These are phyloP conservation scores for Latrodectus elegans DNA, from an alignment of 2,888 invertebrate species.

Conservation along the genomic window DNA sequence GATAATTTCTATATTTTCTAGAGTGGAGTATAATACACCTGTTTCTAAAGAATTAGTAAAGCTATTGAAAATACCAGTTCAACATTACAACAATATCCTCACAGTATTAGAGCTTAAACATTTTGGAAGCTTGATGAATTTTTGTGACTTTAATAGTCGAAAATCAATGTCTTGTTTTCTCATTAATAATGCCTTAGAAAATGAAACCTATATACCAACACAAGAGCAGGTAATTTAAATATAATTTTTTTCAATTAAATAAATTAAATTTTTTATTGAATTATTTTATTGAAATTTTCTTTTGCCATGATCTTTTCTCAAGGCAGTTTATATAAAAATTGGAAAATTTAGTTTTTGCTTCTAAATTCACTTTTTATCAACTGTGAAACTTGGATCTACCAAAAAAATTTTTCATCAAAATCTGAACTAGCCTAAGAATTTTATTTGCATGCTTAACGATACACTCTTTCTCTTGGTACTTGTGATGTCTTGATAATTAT, in stretches of 20 bases:
- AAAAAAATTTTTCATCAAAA: too few species aligned
- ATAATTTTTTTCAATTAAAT: neutral
- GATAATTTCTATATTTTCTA: constrained; percentile 72
- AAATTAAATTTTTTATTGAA: neutral
- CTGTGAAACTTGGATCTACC: too few species aligned
- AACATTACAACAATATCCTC: constrained; percentile 93
- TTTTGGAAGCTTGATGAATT: constrained; percentile 88
- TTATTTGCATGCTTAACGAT: too few species aligned
- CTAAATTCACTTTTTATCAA: too few species aligned
- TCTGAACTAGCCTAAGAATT: too few species aligned
- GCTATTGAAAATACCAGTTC: constrained; percentile 93
- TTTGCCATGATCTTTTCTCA: too few species aligned
- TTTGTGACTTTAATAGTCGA: constrained; percentile 90
- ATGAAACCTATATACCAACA: constrained; percentile 88
- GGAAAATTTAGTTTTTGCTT: too few species aligned
- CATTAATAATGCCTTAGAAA: constrained; percentile 91
- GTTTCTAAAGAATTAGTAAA: constrained; percentile 95
- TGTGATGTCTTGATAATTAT: too few species aligned
- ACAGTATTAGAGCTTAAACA: constrained; percentile 89
- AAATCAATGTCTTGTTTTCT: constrained; percentile 91
- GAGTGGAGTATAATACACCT: constrained; percentile 85
- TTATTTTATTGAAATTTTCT: too few species aligned
- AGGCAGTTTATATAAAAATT: too few species aligned
- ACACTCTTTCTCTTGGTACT: too few species aligned
- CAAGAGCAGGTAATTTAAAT: constrained; percentile 84